Evolutionary conservation across 2,797 vertebrate species (phyloP), one percentile per base, ranked within the genome.

Genomic region (Spea hammondii): DNA sequence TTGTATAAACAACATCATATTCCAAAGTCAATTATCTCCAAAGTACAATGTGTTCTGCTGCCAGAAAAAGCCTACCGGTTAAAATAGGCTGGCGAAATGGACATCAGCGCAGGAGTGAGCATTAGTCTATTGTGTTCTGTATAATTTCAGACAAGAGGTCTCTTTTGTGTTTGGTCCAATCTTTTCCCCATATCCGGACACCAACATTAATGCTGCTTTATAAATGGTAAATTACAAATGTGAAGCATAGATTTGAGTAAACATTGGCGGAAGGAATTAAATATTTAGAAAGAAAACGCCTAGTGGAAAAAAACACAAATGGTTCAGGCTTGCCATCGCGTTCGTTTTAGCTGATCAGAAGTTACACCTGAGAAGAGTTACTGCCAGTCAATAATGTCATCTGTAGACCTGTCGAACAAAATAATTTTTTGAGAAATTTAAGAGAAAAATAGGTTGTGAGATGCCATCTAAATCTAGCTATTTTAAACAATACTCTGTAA

Each of bases 21-120:
- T 90, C 89, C 86, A 86, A 84, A 89, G 90, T 89, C 88, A 91
- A 84, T 92, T 93, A 92, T 92, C 90, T 89, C 86, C 85, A 86
- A 88, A 89, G 91, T 89, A 92, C 91, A 89, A 79, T 86, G 86
- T 90, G 91, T 93, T 90, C 90, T 86, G 78, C 82, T 86, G 88
- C 88, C 87, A 87, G 88, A 89, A 88, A 83, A 84, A 77, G 84
- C 81, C 83, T 88, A 83, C 86, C 87, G 85, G 84, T 13, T 57
- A 87, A 88, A 85, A 32, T 32, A 88, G 84, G 87, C 88, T 89
- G 86, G 86, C 86, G 82, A 85, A 86, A 88, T 85, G 87, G 86
- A 88, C 85, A 84, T 86, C 82, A 78, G 84, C 85, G 83, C 80
- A 83, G 82, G 83, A 87, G 89, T 87, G 85, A 87, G 86, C 86